Evolutionary conservation across 53 echinoderm and acorn worm species (phyloP), one percentile per base, ranked within the genome.

Genomic region (Luidia sarsii): DNA sequence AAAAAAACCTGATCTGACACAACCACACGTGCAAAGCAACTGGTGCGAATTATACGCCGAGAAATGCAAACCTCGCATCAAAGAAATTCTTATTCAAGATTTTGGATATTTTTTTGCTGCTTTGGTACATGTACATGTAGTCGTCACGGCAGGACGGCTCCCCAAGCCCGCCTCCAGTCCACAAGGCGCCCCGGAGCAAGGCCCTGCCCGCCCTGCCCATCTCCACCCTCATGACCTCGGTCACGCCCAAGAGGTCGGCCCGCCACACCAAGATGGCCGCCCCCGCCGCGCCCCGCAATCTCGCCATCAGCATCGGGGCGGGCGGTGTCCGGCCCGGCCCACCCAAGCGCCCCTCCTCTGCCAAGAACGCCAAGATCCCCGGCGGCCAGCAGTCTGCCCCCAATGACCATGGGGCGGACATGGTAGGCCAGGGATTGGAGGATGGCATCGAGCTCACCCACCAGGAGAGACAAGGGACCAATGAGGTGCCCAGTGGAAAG

Each of bases 161-260:
- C 21, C 48, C 61, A 48, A 77, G 77, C 43, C 77, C 77, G 6
- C 48, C 82, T 27, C 23, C 65, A 48, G 9, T 46, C 20, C 61
- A 48, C 15, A 71, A 64, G n/a, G 7, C 68, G 28, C 45, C 38
- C 21, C 59, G 81, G 13, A 88, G 85, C 35, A 85, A 85, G 53
- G 80, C 70, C 27, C 79, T 90, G 9, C 88, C 94, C 29, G 62
- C 75, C 55, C 85, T 94, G 14, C 94, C 94, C 11, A 85, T 94
- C 27, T 85, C 87, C 31, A 88, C 60, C 68, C 85, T 87, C 43
- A 84, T 87, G 82, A 94, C 94, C 16, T 64, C 90, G 25, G 70
- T 94, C 9, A 75, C 85, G 4, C 88, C 88, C 8, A 94, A 94
- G 65, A 81, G 81, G 46, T 88, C 85, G 15, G 72, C 88, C 7